phyloP scores from a whole-genome alignment of 2,888 invertebrate genomes.

The Callimorpha dominula region DNA sequence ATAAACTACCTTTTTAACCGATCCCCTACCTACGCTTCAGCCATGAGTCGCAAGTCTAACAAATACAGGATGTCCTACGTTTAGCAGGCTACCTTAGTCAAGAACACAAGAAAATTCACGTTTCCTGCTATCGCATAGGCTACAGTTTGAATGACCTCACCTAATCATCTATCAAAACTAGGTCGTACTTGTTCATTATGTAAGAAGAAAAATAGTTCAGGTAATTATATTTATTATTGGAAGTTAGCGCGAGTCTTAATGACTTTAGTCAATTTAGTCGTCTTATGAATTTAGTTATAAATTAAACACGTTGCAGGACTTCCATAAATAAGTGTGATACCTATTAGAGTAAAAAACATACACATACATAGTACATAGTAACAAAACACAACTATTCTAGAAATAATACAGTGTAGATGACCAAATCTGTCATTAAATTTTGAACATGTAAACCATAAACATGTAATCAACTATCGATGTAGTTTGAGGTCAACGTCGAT shows the following conservation, averaged over 20 bases:
- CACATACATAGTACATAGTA: no score
- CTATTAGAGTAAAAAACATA: neutral
- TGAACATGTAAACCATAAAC: slow-evolving; percentile 12
- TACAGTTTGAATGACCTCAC: slow-evolving; percentile 70
- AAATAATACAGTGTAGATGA: neutral
- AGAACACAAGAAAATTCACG: slow-evolving; percentile 67
- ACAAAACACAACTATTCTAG: neutral
- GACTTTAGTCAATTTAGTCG: slow-evolving; percentile 24
- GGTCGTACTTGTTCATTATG: slow-evolving; percentile 53
- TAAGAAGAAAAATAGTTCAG: slow-evolving; percentile 28
- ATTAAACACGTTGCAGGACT: neutral
- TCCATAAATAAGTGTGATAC: neutral
- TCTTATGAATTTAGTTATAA: slow-evolving; percentile 16
- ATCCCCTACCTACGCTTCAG: slow-evolving; percentile 64
- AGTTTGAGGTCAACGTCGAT: slow-evolving; percentile 42
- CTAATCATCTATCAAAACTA: slow-evolving; percentile 63
- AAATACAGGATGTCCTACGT: slow-evolving; percentile 66
- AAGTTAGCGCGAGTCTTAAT: slow-evolving; percentile 12
- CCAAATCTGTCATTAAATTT: slow-evolving; percentile 1
- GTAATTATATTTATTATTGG: slow-evolving; percentile 21
- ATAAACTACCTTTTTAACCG: slow-evolving; percentile 38
- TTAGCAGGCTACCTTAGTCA: slow-evolving; percentile 51
- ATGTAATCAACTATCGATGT: slow-evolving; percentile 23
- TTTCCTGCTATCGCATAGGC: slow-evolving; percentile 70
- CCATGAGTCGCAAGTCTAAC: slow-evolving; percentile 48